phyloP scores from a whole-genome alignment of 2,888 invertebrate genomes.

The Kryphioiulus occultus region DNA sequence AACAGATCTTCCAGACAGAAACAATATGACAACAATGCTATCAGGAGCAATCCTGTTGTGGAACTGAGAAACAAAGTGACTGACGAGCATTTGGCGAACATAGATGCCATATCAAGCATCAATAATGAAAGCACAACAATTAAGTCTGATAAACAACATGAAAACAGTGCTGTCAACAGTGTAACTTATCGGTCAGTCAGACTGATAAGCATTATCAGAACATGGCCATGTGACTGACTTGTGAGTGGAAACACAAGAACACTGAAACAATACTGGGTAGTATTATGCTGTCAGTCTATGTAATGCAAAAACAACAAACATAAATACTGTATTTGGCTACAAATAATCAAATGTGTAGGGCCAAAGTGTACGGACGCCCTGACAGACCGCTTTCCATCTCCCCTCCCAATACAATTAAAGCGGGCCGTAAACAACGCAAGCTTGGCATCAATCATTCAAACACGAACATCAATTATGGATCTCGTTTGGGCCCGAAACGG shows the following conservation, averaged over 20 bases:
- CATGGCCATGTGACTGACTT: too few species aligned
- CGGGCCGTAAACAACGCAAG: neutral
- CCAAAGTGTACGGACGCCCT: neutral
- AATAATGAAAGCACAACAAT: neutral
- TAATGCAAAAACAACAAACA: too few species aligned
- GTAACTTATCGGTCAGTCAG: too few species aligned
- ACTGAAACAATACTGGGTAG: too few species aligned
- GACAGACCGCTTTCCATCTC: neutral
- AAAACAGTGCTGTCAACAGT: neutral
- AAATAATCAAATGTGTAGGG: too few species aligned
- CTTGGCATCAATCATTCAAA: constrained; percentile 6
- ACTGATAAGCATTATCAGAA: too few species aligned
- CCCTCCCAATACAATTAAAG: neutral
- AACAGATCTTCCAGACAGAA: neutral
- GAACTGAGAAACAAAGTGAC: neutral
- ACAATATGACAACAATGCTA: neutral
- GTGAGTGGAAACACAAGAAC: too few species aligned
- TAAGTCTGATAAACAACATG: neutral
- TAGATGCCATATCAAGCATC: too few species aligned
- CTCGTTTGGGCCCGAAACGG: neutral
- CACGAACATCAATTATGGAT: constrained; percentile 17
- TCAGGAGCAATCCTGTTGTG: neutral
- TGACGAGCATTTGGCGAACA: too few species aligned
- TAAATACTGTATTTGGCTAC: too few species aligned
- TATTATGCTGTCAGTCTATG: too few species aligned